phyloP scores from a whole-genome alignment of 2,888 invertebrate genomes.

The Callosobruchus maculatus region DNA sequence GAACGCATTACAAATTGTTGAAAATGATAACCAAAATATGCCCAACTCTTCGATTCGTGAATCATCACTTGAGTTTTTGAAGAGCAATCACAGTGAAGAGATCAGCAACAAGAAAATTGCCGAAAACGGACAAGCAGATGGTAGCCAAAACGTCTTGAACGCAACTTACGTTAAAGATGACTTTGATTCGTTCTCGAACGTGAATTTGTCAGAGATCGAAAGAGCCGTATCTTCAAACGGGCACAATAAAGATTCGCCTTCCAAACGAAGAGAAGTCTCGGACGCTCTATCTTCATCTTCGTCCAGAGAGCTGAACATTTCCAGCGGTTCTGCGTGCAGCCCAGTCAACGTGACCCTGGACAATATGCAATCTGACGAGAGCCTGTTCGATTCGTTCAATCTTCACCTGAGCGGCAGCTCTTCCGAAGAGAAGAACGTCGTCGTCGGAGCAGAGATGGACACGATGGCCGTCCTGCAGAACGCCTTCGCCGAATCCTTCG shows the following conservation, averaged over 20 bases:
- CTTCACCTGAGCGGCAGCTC: constrained; percentile 19
- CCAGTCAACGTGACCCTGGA: constrained; percentile 7
- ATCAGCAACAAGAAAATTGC: too few species aligned
- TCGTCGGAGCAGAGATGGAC: background rate
- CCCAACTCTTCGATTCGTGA: too few species aligned
- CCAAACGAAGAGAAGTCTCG: background rate
- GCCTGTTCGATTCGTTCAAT: constrained; percentile 39
- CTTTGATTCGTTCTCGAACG: too few species aligned
- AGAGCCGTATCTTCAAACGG: too few species aligned
- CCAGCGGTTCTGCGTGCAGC: constrained; percentile 8
- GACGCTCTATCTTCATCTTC: constrained; percentile 3
- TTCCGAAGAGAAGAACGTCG: too few species aligned
- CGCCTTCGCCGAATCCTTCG: constrained; percentile 16
- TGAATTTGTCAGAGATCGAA: background rate
- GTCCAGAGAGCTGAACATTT: constrained; percentile 18
- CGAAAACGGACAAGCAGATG: too few species aligned
- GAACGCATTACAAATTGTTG: too few species aligned
- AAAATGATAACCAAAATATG: too few species aligned
- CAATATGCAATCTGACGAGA: background rate
- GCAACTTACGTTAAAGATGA: background rate
- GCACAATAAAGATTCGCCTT: background rate
- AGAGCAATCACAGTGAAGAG: too few species aligned
- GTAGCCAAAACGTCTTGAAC: background rate
- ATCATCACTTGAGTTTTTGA: too few species aligned
- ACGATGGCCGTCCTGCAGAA: constrained; percentile 11